Percentiles rank a stretch among this genome's conserved stretches.
Evolutionary conservation across 2,113 vertebrate genomes (phyloP).

Genomic region (Telmatochromis sp.): DNA sequence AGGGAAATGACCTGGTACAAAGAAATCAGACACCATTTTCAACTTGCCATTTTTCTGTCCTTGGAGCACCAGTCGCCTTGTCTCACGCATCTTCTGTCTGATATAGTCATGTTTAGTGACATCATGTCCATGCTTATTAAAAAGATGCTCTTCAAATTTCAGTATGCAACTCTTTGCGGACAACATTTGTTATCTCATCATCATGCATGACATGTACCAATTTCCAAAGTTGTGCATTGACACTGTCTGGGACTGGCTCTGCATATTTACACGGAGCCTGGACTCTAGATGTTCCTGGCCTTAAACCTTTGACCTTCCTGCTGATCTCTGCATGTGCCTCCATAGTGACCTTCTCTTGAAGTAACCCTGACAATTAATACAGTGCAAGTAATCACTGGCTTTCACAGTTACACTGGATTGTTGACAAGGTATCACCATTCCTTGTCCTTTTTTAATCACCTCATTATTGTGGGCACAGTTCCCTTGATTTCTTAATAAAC

Average conservation of each 20-base stretch:
- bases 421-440: not conserved
- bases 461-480: not conserved
- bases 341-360: not conserved
- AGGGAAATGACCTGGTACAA: not conserved
- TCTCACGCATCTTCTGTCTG: not conserved
- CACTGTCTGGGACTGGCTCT: not conserved
- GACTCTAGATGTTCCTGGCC: not conserved
- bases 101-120: not conserved
- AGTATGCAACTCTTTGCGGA: not conserved
- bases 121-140: not conserved
- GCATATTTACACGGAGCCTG: accelerated
- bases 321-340: not conserved
- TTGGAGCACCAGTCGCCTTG: not conserved
- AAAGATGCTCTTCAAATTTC: not conserved
- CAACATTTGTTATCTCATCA: not conserved
- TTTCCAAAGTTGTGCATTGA: not conserved
- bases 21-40: not conserved
- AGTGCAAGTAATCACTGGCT: not conserved
- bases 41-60: not conserved
- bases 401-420: not conserved
- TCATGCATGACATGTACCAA: not conserved
- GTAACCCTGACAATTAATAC: not conserved
- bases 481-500: not conserved
- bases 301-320: not conserved
- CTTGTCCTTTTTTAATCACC: not conserved